These are phyloP conservation scores for Hylaeus volcanicus DNA, from an alignment of 1,140 invertebrate genomes.

Conservation along the genomic window DNA sequence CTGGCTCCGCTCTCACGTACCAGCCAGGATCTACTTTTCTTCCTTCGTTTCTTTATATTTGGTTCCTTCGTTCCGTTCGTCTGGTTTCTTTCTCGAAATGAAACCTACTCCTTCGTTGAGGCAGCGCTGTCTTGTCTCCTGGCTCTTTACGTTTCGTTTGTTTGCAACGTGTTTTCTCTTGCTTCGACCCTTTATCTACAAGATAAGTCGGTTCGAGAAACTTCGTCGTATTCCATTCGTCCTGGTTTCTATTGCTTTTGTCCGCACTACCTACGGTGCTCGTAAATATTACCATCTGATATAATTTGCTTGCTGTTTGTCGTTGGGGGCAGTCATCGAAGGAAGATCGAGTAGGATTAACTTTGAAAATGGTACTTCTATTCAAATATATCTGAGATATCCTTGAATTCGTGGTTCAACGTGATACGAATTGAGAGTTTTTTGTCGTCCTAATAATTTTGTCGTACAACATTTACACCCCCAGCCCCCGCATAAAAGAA, in stretches of 20 bases:
- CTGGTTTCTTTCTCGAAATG: neutral
- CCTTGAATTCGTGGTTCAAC: no score
- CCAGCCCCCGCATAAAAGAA: no score
- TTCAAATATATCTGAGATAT: no score
- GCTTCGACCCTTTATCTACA: neutral
- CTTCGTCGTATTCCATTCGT: constrained; percentile 13
- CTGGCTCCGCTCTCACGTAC: constrained; percentile 20
- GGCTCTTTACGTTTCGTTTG: neutral
- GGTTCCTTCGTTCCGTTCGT: neutral
- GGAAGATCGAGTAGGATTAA: neutral
- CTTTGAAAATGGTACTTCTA: neutral
- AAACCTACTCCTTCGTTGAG: neutral
- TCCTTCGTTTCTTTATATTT: neutral
- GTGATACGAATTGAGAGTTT: no score
- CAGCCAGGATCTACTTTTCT: constrained; percentile 16
- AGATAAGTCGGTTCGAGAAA: constrained; percentile 11
- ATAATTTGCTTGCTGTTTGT: constrained; percentile 1
- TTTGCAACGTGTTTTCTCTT: neutral
- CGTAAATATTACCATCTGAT: constrained; percentile 6
- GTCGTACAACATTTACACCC: no score
- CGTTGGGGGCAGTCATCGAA: neutral
- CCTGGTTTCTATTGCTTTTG: neutral
- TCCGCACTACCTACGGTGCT: neutral
- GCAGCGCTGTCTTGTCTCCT: neutral
- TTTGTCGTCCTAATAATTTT: no score